These are phyloP conservation scores for Antheraea yamamai DNA, from an alignment of 2,888 invertebrate species.

Conservation along the genomic window DNA sequence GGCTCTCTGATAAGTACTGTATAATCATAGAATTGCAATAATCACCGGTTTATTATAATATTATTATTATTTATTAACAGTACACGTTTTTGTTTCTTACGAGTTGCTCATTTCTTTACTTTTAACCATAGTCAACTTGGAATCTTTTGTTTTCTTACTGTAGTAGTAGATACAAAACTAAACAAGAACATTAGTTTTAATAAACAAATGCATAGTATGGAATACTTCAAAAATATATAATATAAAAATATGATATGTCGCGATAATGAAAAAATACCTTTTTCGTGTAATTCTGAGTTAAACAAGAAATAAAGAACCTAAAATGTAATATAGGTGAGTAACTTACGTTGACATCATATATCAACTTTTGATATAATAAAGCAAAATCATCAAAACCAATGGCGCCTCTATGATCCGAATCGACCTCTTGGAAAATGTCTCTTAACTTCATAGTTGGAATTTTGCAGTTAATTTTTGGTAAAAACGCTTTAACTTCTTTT, in stretches of 20 bases:
- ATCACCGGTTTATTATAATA: neutral
- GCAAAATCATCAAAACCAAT: conserved; percentile 96
- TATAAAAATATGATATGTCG: too few relatives aligned
- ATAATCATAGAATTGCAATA: neutral
- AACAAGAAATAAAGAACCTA: neutral
- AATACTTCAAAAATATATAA: too few relatives aligned
- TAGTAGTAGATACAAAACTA: neutral
- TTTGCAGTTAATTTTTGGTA: conserved; percentile 95
- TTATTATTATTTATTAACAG: too few relatives aligned
- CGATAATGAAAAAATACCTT: too few relatives aligned
- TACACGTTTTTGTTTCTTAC: neutral
- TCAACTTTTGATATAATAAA: conserved; percentile 90
- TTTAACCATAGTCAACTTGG: neutral
- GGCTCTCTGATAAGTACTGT: neutral
- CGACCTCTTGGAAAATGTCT: conserved; percentile 93
- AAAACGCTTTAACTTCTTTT: conserved; percentile 94
- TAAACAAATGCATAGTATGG: too few relatives aligned
- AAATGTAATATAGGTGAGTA: neutral
- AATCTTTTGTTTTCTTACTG: neutral
- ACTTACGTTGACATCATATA: conserved; percentile 90
- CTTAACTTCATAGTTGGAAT: conserved; percentile 92
- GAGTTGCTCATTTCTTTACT: neutral
- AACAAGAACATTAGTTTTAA: too few relatives aligned
- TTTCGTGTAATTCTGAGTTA: neutral
- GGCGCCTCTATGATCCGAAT: conserved; percentile 88